Percentiles rank a stretch among this genome's conserved stretches.
Conservation (phyloP, 2,797 vertebrate species). For the Hydrolagus colliei region DNA sequence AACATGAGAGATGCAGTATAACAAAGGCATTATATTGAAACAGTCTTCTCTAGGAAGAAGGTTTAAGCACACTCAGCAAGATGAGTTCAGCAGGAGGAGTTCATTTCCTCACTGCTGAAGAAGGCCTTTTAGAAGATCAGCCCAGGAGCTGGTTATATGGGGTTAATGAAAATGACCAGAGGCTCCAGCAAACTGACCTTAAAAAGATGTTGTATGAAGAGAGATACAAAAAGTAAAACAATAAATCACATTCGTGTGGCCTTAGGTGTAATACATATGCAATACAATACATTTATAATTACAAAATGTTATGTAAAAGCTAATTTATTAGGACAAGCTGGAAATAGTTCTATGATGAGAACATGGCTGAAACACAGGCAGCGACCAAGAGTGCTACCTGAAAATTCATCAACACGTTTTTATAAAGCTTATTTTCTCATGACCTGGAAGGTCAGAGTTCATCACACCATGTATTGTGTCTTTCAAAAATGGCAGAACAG, state of each 20-base stretch:
- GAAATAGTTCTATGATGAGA: neutral
- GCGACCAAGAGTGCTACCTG: neutral
- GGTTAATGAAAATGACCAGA: neutral
- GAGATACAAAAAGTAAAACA: neutral
- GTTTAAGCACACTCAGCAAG: too few relatives aligned
- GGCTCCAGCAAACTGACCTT: neutral
- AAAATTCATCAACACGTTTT: neutral
- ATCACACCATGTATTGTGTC: conserved; percentile 1
- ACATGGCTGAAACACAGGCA: neutral
- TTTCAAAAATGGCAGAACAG: neutral
- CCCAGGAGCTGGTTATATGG: neutral
- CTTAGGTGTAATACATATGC: neutral
- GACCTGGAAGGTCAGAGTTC: conserved; percentile 10
- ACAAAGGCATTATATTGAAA: too few relatives aligned
- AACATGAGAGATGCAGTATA: too few relatives aligned
- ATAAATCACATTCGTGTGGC: too few relatives aligned
- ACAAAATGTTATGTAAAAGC: neutral
- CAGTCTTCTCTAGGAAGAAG: too few relatives aligned
- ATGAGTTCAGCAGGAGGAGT: neutral
- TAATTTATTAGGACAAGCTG: neutral
- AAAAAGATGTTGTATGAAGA: neutral
- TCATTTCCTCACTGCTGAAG: neutral
- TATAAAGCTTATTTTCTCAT: conserved; percentile 14
- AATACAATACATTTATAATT: neutral
- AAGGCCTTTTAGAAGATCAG: neutral